Evolutionary conservation across 1,140 invertebrate genomes (phyloP).

Genomic region (Trigoniulus corallinus): DNA sequence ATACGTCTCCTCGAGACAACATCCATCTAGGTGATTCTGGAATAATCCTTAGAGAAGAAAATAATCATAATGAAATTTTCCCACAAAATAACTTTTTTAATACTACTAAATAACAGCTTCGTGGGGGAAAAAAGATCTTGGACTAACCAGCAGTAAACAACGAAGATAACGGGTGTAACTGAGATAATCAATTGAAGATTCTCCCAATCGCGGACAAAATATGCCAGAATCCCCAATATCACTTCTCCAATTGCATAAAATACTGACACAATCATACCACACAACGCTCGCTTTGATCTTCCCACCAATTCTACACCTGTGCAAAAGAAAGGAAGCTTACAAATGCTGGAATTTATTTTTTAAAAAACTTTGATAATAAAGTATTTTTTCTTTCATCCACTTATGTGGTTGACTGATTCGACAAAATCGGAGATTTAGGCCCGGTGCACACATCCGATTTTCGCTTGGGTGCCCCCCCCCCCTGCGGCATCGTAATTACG

Average conservation of each 20-base stretch:
- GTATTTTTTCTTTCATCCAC: slow-evolving; percentile 8
- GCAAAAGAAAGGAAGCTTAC: slow-evolving; percentile 5
- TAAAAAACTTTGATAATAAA: not conserved
- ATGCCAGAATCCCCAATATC: slow-evolving; percentile 20
- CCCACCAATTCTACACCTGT: slow-evolving; percentile 22
- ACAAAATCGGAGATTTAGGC: slow-evolving; percentile 11
- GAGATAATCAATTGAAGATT: slow-evolving; percentile 16
- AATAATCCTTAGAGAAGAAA: slow-evolving; percentile 10
- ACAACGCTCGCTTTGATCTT: slow-evolving; percentile 16
- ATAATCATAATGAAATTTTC: no score
- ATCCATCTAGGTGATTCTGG: slow-evolving; percentile 17
- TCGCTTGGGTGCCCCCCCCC: no score
- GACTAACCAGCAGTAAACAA: slow-evolving; percentile 22
- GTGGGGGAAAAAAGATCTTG: no score
- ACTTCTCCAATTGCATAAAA: slow-evolving; percentile 23
- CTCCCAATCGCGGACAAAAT: slow-evolving; percentile 22
- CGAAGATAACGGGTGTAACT: slow-evolving; percentile 15
- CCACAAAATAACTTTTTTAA: not conserved
- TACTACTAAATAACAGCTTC: not conserved
- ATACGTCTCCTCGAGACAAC: slow-evolving; percentile 9
- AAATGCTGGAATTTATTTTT: not conserved
- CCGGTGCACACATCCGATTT: no score
- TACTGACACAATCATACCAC: slow-evolving; percentile 21
- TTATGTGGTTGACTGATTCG: slow-evolving; percentile 15
- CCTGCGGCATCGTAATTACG: no score